Percentiles rank a stretch among this genome's conserved stretches.
phyloP scores from a whole-genome alignment of 1,140 invertebrate species.

The Drosophila nasuta region DNA sequence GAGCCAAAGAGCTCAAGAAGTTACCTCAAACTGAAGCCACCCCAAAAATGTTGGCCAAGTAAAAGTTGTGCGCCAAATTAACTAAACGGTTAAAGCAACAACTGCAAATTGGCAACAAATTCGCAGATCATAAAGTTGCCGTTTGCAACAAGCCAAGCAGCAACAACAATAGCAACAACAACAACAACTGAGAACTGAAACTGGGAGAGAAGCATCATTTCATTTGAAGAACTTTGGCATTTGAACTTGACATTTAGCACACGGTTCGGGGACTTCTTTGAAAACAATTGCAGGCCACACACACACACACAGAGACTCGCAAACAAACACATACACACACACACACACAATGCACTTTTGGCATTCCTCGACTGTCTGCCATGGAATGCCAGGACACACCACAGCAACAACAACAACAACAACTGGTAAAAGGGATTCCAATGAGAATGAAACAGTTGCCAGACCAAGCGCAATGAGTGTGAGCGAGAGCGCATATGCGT shows the following conservation, averaged over 20 bases:
- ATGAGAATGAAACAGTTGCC: slow-evolving; percentile 70
- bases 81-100: slow-evolving; percentile 78
- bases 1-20: background rate
- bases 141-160: slow-evolving; percentile 47
- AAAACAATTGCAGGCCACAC: slow-evolving; percentile 77
- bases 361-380: slow-evolving; percentile 73
- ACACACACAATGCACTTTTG: slow-evolving; percentile 67
- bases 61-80: slow-evolving; percentile 76
- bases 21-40: background rate
- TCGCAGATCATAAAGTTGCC: slow-evolving; percentile 79
- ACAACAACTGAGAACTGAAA: slow-evolving; percentile 9
- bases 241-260: slow-evolving; percentile 83
- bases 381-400: slow-evolving; percentile 61
- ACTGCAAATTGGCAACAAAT: slow-evolving; percentile 83
- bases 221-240: slow-evolving; percentile 82
- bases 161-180: slow-evolving; percentile 40
- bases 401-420: slow-evolving; percentile 44
- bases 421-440: slow-evolving; percentile 45
- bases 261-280: slow-evolving; percentile 81
- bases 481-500: slow-evolving; percentile 23
- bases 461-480: slow-evolving; percentile 19
- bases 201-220: slow-evolving; percentile 67
- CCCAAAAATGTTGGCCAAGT: slow-evolving; percentile 36
- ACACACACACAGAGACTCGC: slow-evolving; percentile 25
- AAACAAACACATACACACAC: slow-evolving; percentile 21